Evolutionary conservation across 2,888 invertebrate genomes (phyloP).

Genomic region (Nineta flava): DNA sequence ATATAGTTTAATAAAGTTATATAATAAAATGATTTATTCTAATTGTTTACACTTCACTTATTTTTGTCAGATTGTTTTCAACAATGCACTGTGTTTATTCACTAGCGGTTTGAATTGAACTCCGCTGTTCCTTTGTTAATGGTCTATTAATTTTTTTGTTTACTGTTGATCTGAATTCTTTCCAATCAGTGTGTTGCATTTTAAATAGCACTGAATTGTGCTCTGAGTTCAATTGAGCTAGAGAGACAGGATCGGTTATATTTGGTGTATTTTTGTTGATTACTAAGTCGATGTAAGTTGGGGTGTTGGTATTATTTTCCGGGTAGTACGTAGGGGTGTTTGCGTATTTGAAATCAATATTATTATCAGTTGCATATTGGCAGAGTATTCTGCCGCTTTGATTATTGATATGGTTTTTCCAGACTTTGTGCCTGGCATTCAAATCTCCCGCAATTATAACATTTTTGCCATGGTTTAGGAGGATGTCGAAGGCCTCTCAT

Average conservation of each 20-base stretch:
- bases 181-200: slow-evolving; percentile 6
- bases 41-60: too few species aligned
- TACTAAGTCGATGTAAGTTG: slow-evolving; percentile 15
- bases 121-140: too few species aligned
- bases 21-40: too few species aligned
- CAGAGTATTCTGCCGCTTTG: slow-evolving; percentile 11
- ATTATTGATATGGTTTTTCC: slow-evolving; percentile 14
- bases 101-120: too few species aligned
- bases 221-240: slow-evolving; percentile 15
- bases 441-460: slow-evolving; percentile 14
- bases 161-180: slow-evolving; percentile 1
- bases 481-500: slow-evolving; percentile 11
- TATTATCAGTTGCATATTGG: slow-evolving; percentile 11
- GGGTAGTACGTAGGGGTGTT: slow-evolving; percentile 15
- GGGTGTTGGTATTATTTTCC: slow-evolving; percentile 12
- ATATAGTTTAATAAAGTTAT: too few species aligned
- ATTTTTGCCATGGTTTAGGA: slow-evolving; percentile 10
- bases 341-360: slow-evolving; percentile 11
- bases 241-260: slow-evolving; percentile 7
- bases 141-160: slow-evolving; percentile 4
- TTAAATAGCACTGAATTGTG: slow-evolving; percentile 13
- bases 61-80: too few species aligned
- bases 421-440: slow-evolving; percentile 14
- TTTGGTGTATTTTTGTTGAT: slow-evolving; percentile 14
- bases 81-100: too few species aligned